A percentile compares a stretch with the other conserved stretches of the same genome.
phyloP scores from a whole-genome alignment of 2,888 invertebrate genomes.

The Ectemnius lituratus region DNA sequence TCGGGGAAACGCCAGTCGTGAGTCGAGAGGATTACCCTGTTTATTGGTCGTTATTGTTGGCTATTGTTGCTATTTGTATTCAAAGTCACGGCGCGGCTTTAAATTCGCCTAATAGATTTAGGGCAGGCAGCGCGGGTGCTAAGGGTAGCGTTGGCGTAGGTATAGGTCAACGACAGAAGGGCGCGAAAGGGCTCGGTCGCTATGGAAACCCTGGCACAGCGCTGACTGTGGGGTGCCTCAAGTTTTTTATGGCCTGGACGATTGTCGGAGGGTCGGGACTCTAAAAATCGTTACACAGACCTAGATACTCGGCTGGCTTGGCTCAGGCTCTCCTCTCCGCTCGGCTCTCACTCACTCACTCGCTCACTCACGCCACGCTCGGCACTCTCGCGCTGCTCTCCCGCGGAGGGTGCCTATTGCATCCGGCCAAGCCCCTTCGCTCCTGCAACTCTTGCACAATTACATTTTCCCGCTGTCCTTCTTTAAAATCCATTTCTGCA shows the following conservation, averaged over 20 bases:
- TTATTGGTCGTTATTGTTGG: conserved; percentile 7
- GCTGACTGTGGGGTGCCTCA: conserved; percentile 69
- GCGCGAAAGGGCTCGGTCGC: conserved; percentile 70
- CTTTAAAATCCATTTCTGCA: neutral
- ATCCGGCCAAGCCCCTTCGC: conserved; percentile 2
- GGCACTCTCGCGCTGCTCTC: conserved; percentile 26
- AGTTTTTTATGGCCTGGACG: conserved; percentile 71
- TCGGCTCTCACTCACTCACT: conserved; percentile 7
- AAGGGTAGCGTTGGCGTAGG: conserved; percentile 57
- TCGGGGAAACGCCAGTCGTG: neutral
- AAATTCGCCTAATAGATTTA: conserved; percentile 55
- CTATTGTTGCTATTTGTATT: conserved; percentile 8
- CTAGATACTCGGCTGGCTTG: conserved; percentile 66
- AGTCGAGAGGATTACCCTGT: neutral
- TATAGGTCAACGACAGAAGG: conserved; percentile 69
- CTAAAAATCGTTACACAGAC: conserved; percentile 75
- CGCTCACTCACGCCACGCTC: conserved; percentile 4
- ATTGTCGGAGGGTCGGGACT: conserved; percentile 69
- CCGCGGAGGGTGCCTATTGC: conserved; percentile 21
- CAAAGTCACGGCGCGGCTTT: conserved; percentile 20
- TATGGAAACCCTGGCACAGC: conserved; percentile 71
- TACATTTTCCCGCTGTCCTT: conserved; percentile 17
- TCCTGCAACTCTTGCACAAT: conserved; percentile 40
- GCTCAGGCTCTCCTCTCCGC: neutral
- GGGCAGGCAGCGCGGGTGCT: conserved; percentile 49